These are phyloP conservation scores for Bolborhynchus lineola DNA, from an alignment of 2,113 vertebrate genomes.

Conservation along the genomic window DNA sequence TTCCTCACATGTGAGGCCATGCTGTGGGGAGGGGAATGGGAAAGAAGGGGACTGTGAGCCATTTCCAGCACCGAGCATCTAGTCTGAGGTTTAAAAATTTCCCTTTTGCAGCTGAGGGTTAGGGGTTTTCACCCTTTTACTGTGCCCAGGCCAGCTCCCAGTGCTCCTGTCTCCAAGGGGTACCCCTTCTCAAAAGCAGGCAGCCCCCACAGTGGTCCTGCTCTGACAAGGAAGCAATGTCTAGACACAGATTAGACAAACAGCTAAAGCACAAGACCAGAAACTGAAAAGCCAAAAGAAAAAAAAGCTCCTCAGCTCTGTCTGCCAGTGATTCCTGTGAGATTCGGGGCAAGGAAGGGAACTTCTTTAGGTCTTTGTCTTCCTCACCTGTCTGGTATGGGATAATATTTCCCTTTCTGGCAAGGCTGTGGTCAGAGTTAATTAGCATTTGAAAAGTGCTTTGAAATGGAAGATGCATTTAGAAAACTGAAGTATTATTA, in stretches of 20 bases:
- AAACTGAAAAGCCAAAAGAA: not conserved
- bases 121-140: not conserved
- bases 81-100: not conserved
- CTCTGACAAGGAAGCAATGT: not conserved
- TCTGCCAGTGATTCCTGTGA: not conserved
- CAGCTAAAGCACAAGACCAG: not conserved
- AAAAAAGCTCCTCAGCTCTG: not conserved
- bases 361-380: not conserved
- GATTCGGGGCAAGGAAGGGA: not conserved
- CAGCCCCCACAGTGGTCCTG: not conserved
- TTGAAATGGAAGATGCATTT: slow-evolving; percentile 53
- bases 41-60: not conserved
- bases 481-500: slow-evolving; percentile 24
- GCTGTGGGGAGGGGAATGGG: not conserved
- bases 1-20: rapidly evolving
- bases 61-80: rapidly evolving
- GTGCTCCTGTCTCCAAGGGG: not conserved
- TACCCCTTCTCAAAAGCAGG: not conserved
- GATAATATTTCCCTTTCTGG: slow-evolving; percentile 50
- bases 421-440: not conserved
- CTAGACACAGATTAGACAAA: slow-evolving; percentile 29
- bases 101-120: not conserved
- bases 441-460: slow-evolving; percentile 52
- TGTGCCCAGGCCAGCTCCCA: not conserved
- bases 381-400: not conserved